Evolutionary conservation across 2,888 invertebrate species (phyloP), one percentile per base, ranked within the genome.

Genomic region (Coelinius sp.): DNA sequence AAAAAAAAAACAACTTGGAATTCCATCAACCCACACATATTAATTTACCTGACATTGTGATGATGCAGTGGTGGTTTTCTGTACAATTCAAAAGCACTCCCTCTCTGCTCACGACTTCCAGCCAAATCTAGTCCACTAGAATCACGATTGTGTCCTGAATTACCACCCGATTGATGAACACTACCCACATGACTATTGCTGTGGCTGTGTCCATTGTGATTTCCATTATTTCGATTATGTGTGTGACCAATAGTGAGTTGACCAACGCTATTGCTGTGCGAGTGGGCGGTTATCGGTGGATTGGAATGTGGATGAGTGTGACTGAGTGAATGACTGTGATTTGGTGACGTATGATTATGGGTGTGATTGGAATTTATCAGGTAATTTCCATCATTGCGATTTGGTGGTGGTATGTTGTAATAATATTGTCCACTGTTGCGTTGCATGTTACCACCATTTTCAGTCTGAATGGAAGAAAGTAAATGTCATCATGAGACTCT

Each of bases 71-170:
- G 92, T 8, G 97, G 97, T 88, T 97, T 97, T 78, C 96, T 92
- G 87, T 97, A 97, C 75, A 97, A 90, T 88, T 97, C 97, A 87
- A 97, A 97, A n/a, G 97, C 97, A 76, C 97, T 97, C 27, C 97
- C 97, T 68, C 97, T 90, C 84, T 97, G 96, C 85, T 97, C 97
- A 81, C 95, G 91, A 82, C 96, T 94, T 63, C 96, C 96, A 67
- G 95, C 95, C 85, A 97, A 89, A 82, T 92, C 92, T 10, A 92
- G 86, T 75, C 85, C 90, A 80, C 88, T 90, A 69, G 88, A 88
- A 82, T 90, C 90, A 73, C 89, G 83, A 69, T 84, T 88, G 78
- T 85, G 88, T 73, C 78, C 80, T 5, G 81, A 77, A 78, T 80
- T 85, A 24, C 70, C 75, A 2, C 79, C 76, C 2, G 83, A 78